A percentile compares a stretch with the other conserved stretches of the same genome.
Evolutionary conservation across 2,888 invertebrate species (phyloP).

Genomic region (Chloroclysta siterata): DNA sequence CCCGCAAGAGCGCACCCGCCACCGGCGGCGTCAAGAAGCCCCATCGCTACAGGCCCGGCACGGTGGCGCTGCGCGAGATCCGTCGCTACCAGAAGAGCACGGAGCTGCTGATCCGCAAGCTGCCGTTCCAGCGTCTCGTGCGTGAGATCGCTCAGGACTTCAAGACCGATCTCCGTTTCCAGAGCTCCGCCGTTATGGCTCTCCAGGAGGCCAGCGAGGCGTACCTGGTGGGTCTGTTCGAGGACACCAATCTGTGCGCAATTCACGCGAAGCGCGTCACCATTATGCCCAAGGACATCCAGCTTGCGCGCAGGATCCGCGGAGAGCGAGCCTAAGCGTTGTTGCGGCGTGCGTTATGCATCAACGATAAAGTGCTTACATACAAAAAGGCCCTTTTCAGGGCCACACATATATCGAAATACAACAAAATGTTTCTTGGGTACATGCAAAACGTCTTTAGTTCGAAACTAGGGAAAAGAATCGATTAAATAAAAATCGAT

Average conservation of each 20-base stretch:
- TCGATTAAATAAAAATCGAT: too few relatives aligned
- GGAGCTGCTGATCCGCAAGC: slow-evolving; percentile 88
- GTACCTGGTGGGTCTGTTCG: slow-evolving; percentile 96
- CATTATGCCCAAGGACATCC: slow-evolving; percentile 99
- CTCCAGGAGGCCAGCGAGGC: slow-evolving; percentile 91
- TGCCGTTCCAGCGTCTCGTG: slow-evolving; percentile 90
- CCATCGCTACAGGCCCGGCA: slow-evolving; percentile 75
- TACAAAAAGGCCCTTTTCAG: background rate
- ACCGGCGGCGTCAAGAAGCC: slow-evolving; percentile 86
- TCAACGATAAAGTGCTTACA: background rate
- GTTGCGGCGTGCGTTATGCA: background rate
- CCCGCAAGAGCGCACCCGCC: slow-evolving; percentile 72
- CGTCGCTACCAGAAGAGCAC: slow-evolving; percentile 90
- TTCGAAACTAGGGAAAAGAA: too few relatives aligned
- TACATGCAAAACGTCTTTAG: too few relatives aligned
- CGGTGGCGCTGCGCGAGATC: slow-evolving; percentile 88
- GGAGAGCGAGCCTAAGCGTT: slow-evolving; percentile 95
- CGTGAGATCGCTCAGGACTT: slow-evolving; percentile 91
- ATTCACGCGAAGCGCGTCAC: slow-evolving; percentile 99
- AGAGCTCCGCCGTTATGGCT: slow-evolving; percentile 89
- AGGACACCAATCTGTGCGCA: slow-evolving; percentile 98
- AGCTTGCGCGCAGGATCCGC: slow-evolving; percentile 97
- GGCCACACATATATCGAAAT: background rate
- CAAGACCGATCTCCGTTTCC: slow-evolving; percentile 89
- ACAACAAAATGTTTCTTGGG: too few relatives aligned